Base-by-base conservation (phyloP, 2,888 invertebrate genomes). In the Clitarchus hookeri region DNA sequence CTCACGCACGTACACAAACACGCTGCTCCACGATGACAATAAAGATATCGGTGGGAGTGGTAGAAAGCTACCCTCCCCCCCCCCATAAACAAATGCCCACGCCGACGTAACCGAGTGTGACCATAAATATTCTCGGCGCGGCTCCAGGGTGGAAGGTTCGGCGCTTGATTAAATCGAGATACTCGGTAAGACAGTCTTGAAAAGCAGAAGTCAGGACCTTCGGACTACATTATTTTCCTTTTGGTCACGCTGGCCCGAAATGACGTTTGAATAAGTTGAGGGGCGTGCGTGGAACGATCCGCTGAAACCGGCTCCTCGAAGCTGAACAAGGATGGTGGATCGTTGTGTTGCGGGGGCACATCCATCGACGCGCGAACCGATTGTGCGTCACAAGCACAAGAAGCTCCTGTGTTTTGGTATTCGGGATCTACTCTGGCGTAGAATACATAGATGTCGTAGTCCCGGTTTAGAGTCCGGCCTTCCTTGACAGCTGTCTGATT, bases 41-140 rank as follows among this genome's bases (percentile, higher is more conserved):
- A 65, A 19, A 65, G 65, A 65, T 65, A 65, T 65, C 65, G n/a
- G 65, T 65, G 65, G 65, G 65, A 65, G 65, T 65, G 65, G 65
- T n/a, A 19, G 23, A 65, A n/a, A 6, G n/a, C 65, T 65, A 48
- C 48, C 48, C 48, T 48, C 6, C 48, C 48, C 16, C 12, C 48
- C n/a, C 3, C 65, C 65, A n/a, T 65, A 65, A 65, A 65, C 65
- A 65, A 65, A 65, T 65, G 65, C 65, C n/a, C 65, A n/a, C 65
- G 65, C 65, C n/a, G 23, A 65, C 65, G 8, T 65, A 19, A n/a
- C 23, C 23, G 65, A n/a, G 65, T n/a, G 65, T n/a, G 65, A 65
- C n/a, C 65, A 65, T 65, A n/a, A 65, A 65, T 65, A 65, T 48
- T 48, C 48, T 16, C 65, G 16, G 65, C 65, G 65, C 65, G 8